Base-by-base conservation (phyloP, 2,888 invertebrate genomes). In the Chloromyia formosa region DNA sequence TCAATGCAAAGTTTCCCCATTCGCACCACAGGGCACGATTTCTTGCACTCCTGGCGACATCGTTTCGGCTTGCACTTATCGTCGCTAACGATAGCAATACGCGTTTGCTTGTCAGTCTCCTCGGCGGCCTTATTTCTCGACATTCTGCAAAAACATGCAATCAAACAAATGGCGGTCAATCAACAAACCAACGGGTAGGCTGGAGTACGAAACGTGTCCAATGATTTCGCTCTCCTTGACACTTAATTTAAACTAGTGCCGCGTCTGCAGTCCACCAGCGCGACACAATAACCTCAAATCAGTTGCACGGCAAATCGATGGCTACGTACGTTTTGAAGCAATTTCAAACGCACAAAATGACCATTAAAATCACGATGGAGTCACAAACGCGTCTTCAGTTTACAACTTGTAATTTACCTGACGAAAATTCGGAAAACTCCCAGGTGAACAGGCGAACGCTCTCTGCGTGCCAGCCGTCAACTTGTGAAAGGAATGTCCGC, bases 1-100 rank as follows among this genome's bases (percentile, higher is more conserved):
- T 99, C 98, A 82, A 99, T 99, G 85, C 99, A 99, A 54, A 98
- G 90, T 86, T 99, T 99, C 83, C 98, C 99, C 96, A 98, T 98
- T 79, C 98, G 91, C 77, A 98, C 98, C 75, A 99, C 98, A 0
- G 99, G 99, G 86, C 99, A 99, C 73, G 96, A 95, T 83, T 96
- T 95, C 84, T 99, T 99, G 87, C 99, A 99, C 83, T 98, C 98
- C 86, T 98, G 98, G 74, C 97, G 92, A 87, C 99, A 99, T 89
- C 98, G 90, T 87, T 99, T 99, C 1, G 99, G 99, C 86, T 99
- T 99, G 87, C 99, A 99, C 83, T 97, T 96, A 87, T 99, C 99
- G 79, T 93, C 92, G 86, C 95, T 98, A 78, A 98, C 97, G 82
- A 98, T 98, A 78, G 98, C 98, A 85, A 98, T 98, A 88, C 98